A percentile compares a stretch with the other conserved stretches of the same genome.
Conservation (phyloP, 2,888 invertebrate species). For the Gerris lacustris region DNA sequence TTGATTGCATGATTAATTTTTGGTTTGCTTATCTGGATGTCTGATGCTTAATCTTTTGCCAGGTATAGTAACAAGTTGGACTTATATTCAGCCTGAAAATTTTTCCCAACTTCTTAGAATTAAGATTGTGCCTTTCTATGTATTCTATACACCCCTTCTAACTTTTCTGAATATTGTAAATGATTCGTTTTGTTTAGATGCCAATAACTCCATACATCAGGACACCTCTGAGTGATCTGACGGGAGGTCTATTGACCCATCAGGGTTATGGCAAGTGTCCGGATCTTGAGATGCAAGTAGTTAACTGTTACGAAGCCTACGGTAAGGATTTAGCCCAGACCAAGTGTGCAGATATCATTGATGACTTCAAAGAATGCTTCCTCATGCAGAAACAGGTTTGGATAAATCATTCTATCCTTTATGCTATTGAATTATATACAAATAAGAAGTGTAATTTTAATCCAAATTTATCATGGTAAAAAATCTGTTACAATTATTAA, state of each 20-base stretch:
- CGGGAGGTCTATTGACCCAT: conserved; percentile 50
- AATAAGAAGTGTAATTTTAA: too few relatives aligned
- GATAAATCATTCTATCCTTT: not conserved
- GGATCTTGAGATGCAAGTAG: conserved; percentile 52
- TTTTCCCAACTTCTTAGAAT: too few relatives aligned
- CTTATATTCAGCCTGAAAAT: too few relatives aligned
- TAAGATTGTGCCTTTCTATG: too few relatives aligned
- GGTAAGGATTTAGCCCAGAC: conserved; percentile 50
- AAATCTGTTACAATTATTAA: not conserved
- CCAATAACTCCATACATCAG: conserved; percentile 53
- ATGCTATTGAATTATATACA: too few relatives aligned
- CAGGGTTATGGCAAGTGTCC: conserved; percentile 54
- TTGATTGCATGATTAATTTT: too few relatives aligned
- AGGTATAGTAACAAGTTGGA: too few relatives aligned
- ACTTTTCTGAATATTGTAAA: too few relatives aligned
- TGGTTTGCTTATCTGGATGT: too few relatives aligned
- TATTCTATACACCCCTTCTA: too few relatives aligned
- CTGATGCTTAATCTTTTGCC: too few relatives aligned
- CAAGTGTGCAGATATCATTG: conserved; percentile 51
- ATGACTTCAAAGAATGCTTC: conserved; percentile 60
- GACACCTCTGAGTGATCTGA: conserved; percentile 58
- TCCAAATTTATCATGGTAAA: too few relatives aligned
- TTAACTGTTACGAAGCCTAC: conserved; percentile 71
- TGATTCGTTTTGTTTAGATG: conserved; percentile 37
- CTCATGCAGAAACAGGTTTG: conserved; percentile 23